These are phyloP conservation scores for Azorinus chamasolen DNA, from an alignment of 2,888 invertebrate genomes.

Conservation along the genomic window DNA sequence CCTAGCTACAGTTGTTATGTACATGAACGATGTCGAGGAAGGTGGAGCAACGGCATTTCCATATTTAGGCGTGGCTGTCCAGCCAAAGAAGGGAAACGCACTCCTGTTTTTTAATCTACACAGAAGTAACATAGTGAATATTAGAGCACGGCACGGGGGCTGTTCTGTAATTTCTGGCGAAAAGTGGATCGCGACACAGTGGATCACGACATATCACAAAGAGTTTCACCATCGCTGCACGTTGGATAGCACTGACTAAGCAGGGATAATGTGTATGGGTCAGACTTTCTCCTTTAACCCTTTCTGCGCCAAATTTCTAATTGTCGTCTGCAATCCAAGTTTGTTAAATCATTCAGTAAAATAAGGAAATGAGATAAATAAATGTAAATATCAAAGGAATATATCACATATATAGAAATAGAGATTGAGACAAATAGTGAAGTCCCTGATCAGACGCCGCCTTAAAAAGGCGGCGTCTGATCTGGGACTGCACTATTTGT, in stretches of 20 bases:
- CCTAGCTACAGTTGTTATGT: constrained; percentile 7
- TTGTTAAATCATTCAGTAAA: too few relatives aligned
- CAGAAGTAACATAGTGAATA: constrained; percentile 1
- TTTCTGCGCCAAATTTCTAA: too few relatives aligned
- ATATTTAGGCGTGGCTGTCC: constrained; percentile 1
- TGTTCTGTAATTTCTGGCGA: constrained; percentile 19
- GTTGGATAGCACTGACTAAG: neutral
- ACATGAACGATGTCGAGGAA: constrained; percentile 8
- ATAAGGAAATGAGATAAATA: too few relatives aligned
- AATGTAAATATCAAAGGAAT: too few relatives aligned
- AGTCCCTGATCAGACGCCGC: too few relatives aligned
- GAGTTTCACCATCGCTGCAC: constrained; percentile 20
- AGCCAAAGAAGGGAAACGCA: constrained; percentile 11
- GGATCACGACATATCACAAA: constrained; percentile 5
- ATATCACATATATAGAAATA: too few relatives aligned
- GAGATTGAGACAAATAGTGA: too few relatives aligned
- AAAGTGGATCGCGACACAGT: constrained; percentile 21
- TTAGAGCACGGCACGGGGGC: neutral
- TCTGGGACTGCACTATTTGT: too few relatives aligned
- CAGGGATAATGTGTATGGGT: too few relatives aligned
- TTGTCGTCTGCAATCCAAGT: too few relatives aligned
- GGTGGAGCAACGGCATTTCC: constrained; percentile 19
- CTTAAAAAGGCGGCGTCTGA: too few relatives aligned
- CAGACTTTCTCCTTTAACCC: too few relatives aligned
- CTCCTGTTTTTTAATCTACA: constrained; percentile 7